Base-by-base conservation (phyloP, 2,113 vertebrate species). In the Misgurnus mizolepis region DNA sequence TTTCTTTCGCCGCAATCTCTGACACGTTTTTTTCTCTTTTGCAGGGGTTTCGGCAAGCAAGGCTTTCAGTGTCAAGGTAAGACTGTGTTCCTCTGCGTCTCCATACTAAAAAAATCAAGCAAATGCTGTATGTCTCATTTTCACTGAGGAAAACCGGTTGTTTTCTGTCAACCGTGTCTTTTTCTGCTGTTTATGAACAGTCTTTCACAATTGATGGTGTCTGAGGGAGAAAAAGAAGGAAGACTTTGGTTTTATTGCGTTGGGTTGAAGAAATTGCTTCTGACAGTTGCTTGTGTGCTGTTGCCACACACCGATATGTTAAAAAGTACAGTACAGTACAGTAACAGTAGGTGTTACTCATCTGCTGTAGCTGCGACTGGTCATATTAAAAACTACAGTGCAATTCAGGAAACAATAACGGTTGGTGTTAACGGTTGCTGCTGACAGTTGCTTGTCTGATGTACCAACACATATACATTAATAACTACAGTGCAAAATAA, bases 41-140 rank as follows among this genome's bases (percentile, higher is more conserved):
- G 67, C 74, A 84, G 83, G 83, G 83, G 83, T 64, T 84, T 84
- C 79, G 83, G 83, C 58, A 84, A 84, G 34, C 83, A 84, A 47
- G 83, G 83, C 77, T 84, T 84, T 69, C 83, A 84, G 69, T 84
- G 83, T 81, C 83, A 84, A 84, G 83, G 83, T 84, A 81, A 79
- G 83, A 12, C 39, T 76, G 55, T 5, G 7, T 17, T 58, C 55
- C 60, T 49, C 14, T 8, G n/a, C 3, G 7, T 68, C n/a, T 50
- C 55, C 45, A 34, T n/a, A 11, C 6, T 18, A 17, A 47, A 61
- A 8, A 62, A 34, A 55, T 55, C 6, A 53, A 12, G 50, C 4
- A 47, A 47, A 10, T 10, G 45, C 5, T 47, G 45, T 7, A 40
- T 8, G 56, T 61, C 43, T 39, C 41, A 27, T 76, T 64, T 47